Evolutionary conservation across 1,140 invertebrate genomes (phyloP), one percentile per base, ranked within the genome.

Genomic region (Pissodes strobi): DNA sequence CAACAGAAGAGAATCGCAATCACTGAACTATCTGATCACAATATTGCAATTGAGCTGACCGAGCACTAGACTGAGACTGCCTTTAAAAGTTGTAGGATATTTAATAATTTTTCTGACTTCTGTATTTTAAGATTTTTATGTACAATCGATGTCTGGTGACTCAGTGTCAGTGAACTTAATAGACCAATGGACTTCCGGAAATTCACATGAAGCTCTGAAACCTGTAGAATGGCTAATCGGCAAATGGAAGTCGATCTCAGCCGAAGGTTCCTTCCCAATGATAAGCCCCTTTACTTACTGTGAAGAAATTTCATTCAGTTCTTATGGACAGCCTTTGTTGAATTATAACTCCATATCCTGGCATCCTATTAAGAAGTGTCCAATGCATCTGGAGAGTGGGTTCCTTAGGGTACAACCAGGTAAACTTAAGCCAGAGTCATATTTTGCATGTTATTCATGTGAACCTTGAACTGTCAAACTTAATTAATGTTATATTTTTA

Each of bases 361-460:
- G 76, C 74, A 87, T 69, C 74, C 82, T 0, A 80, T 82, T 25
- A 83, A 77, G 18, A 80, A 81, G 10, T 81, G 74, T 15, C 86
- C 84, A 0, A 83, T 88, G 82, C 87, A 89, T 70, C 77, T 84
- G 60, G 87, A 89, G 74, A 72, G 81, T 55, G 88, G 87, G 0
- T 88, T 87, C 74, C 71, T 89, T 1, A 79, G 83, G 34, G 82
- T 87, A 9, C 79, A 85, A 12, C 41, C 41, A 1, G 41, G 41
- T 45, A 45, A n/a, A 45, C 9, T 15, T 15, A 13, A 6, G 2
- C 12, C 4, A 30, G 5, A 6, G 27, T 30, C 12, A 30, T 12
- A 30, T 30, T 30, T 30, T 30, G 4, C 12, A 30, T 5, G 4
- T 30, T 6, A 30, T 6, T 30, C n/a, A n/a, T n/a, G n/a, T n/a